Percentiles rank a stretch among this genome's conserved stretches.
Conservation (phyloP, 2,888 invertebrate genomes). For the Bibio marci region DNA sequence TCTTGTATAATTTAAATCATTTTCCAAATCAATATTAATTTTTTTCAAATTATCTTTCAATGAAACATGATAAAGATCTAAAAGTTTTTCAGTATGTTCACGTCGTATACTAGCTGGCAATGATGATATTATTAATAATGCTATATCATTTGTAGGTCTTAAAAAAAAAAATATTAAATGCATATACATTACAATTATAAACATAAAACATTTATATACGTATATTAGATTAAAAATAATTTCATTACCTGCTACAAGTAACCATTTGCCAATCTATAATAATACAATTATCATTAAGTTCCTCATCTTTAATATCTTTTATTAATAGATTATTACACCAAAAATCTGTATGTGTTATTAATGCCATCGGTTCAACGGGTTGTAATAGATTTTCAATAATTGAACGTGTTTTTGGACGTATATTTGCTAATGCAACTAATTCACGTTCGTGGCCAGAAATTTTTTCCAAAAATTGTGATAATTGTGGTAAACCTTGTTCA, state of each 20-base stretch:
- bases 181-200: background rate
- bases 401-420: constrained; percentile 50
- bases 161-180: constrained; percentile 5
- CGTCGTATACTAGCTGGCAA: constrained; percentile 53
- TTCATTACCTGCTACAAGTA: constrained; percentile 39
- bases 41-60: constrained; percentile 40
- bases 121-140: constrained; percentile 53
- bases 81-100: constrained; percentile 39
- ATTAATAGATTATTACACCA: constrained; percentile 70
- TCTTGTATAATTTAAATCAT: constrained; percentile 35
- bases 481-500: constrained; percentile 57
- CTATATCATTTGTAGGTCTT: constrained; percentile 60
- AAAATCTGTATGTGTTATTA: constrained; percentile 68
- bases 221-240: background rate
- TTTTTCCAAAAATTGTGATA: constrained; percentile 51
- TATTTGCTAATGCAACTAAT: constrained; percentile 37
- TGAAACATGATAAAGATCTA: constrained; percentile 52
- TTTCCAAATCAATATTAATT: constrained; percentile 44
- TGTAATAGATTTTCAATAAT: constrained; percentile 51
- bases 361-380: constrained; percentile 53
- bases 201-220: background rate
- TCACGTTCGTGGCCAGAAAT: constrained; percentile 44
- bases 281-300: constrained; percentile 34
- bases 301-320: constrained; percentile 17
- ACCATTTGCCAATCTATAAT: constrained; percentile 78